Evolutionary conservation across 2,113 vertebrate species (phyloP).

Genomic region (Pygoscelis antarcticus): DNA sequence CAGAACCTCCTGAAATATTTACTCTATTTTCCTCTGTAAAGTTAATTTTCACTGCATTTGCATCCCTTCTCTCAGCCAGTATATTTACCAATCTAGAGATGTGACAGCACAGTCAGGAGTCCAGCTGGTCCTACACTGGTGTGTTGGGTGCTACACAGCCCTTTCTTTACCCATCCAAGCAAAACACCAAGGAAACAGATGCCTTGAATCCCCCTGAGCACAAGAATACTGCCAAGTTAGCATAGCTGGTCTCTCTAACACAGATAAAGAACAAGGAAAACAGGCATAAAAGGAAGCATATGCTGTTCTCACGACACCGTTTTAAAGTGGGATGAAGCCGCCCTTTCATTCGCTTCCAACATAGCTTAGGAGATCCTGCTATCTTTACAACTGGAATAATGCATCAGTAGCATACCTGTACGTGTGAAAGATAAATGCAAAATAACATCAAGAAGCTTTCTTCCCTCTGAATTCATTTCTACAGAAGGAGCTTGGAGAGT

Average conservation of each 20-base stretch:
- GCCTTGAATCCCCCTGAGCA: neutral
- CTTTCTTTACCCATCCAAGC: neutral
- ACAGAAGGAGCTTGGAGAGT: neutral
- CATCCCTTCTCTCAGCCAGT: neutral
- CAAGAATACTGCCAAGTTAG: neutral
- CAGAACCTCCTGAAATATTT: neutral
- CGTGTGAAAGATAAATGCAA: neutral
- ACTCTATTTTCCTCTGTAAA: neutral
- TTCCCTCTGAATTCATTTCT: neutral
- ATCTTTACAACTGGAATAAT: neutral
- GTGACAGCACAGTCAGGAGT: neutral
- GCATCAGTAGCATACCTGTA: neutral
- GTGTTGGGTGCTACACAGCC: neutral
- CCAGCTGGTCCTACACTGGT: neutral
- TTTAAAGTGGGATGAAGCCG: neutral
- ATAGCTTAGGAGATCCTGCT: neutral
- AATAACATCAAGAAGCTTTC: neutral
- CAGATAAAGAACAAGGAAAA: neutral
- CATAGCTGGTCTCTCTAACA: neutral
- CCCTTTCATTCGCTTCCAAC: neutral
- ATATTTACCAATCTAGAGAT: neutral
- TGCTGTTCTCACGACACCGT: accelerated
- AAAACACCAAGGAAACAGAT: neutral
- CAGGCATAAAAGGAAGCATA: neutral
- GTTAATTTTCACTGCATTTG: neutral